phyloP scores from a whole-genome alignment of 2,797 vertebrate species.

The Megalops cyprinoides region DNA sequence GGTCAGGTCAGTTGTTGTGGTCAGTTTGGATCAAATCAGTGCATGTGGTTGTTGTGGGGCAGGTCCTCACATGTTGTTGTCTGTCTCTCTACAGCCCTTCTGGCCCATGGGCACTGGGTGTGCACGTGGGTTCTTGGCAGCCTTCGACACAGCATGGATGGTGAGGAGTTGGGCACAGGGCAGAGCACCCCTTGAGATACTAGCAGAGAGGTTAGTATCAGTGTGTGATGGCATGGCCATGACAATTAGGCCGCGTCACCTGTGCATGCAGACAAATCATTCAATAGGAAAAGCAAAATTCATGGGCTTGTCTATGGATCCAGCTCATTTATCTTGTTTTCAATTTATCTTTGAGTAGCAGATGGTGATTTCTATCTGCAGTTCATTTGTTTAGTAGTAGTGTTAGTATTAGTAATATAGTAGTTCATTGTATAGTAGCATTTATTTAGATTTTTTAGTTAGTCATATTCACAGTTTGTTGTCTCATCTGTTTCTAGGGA shows the following conservation, averaged over 20 bases:
- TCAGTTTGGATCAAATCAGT: not conserved
- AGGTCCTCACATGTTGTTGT: not conserved
- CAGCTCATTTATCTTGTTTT: too few species aligned
- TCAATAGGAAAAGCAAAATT: too few species aligned
- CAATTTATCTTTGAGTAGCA: too few species aligned
- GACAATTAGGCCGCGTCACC: not conserved
- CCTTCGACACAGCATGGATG: slow-evolving; percentile 96
- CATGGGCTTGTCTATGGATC: too few species aligned
- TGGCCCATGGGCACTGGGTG: slow-evolving; percentile 99
- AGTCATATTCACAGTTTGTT: too few species aligned
- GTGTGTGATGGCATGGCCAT: not conserved
- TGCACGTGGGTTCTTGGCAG: slow-evolving; percentile 93
- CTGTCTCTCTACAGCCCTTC: slow-evolving; percentile 82
- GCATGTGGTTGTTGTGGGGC: not conserved
- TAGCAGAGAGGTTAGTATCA: slow-evolving; percentile 87
- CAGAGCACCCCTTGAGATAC: slow-evolving; percentile 78
- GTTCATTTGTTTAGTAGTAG: too few species aligned
- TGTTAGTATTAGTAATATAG: too few species aligned
- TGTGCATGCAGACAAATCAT: not conserved
- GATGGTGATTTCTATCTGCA: too few species aligned
- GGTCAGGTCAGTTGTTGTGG: not conserved
- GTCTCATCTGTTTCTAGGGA: slow-evolving; percentile 73
- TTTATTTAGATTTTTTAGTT: too few species aligned
- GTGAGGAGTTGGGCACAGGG: slow-evolving; percentile 89
- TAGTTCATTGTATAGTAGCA: too few species aligned